Evolutionary conservation across 2,797 vertebrate species (phyloP), one percentile per base, ranked within the genome.

Genomic region (Syngnathus acus): DNA sequence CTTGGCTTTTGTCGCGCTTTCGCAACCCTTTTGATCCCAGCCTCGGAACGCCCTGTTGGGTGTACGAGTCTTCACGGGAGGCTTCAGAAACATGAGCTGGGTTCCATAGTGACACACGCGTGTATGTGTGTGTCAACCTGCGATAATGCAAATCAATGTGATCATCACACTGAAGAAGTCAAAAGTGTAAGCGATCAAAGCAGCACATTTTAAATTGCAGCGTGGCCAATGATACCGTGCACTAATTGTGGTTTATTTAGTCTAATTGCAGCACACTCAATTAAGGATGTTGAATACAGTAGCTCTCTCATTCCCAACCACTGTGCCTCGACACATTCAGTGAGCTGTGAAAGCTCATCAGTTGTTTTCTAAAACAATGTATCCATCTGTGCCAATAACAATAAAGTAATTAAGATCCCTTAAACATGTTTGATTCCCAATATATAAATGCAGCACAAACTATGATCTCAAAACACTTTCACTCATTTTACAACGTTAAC

Each of bases 11-110:
- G 93, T 94, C 88, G 88, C 84, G 88, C 80, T 89, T 89, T 91
- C 84, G 59, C 84, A 86, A 85, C 84, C 89, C 94, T 95, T 98
- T 95, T 95, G 94, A 96, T 95, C 92, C 92, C 47, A 85, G 89
- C 88, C 82, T 90, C 91, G 94, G 92, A 94, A 95, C 92, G 90
- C 94, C 94, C 94, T 93, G 91, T 82, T 60, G 19, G 89, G 87
- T 90, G 88, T 91, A 93, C 91, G 91, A 84, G 91, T 87, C 93
- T 93, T 94, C 92, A 92, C 89, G 83, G 91, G 93, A 93, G 91
- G 87, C 54, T 57, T 37, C 14, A 88, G 95, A 95, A 95, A 94
- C 89, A 92, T 84, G 91, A 92, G 88, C 82, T 74, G 80, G 78
- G 83, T 73, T 72, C 74, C 80, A 57, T 64, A 48, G n/a, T 26